phyloP scores from a whole-genome alignment of 1,140 invertebrate species.

The Littorina saxatilis region DNA sequence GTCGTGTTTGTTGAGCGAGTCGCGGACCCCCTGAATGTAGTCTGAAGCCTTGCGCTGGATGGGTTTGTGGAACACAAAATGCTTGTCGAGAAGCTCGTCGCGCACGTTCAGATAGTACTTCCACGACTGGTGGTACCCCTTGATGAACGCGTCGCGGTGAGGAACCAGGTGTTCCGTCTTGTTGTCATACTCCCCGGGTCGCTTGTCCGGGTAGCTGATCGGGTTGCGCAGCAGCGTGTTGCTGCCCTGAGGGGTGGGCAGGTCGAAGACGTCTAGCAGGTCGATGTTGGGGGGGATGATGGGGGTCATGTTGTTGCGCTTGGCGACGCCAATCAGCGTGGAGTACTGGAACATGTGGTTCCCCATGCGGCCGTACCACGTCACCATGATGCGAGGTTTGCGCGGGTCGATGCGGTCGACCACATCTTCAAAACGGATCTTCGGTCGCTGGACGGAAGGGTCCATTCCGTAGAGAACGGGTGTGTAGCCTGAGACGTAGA shows the following conservation, averaged over 20 bases:
- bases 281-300: slow-evolving; percentile 50
- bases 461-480: slow-evolving; percentile 5
- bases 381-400: slow-evolving; percentile 45
- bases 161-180: slow-evolving; percentile 44
- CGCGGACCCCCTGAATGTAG: slow-evolving; percentile 47
- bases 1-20: slow-evolving; percentile 46
- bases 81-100: slow-evolving; percentile 52
- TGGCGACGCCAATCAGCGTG: slow-evolving; percentile 54
- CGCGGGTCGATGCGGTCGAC: slow-evolving; percentile 31
- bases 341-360: slow-evolving; percentile 68
- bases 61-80: slow-evolving; percentile 58
- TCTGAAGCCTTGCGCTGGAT: slow-evolving; percentile 40
- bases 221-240: slow-evolving; percentile 41
- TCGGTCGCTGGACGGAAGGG: not conserved
- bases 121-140: slow-evolving; percentile 65
- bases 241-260: slow-evolving; percentile 47
- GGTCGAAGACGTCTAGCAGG: slow-evolving; percentile 57
- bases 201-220: slow-evolving; percentile 45
- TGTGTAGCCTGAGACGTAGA: slow-evolving; percentile 23
- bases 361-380: slow-evolving; percentile 57
- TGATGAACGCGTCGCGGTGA: slow-evolving; percentile 45
- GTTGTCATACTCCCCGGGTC: slow-evolving; percentile 43
- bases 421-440: slow-evolving; percentile 29
- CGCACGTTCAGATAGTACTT: slow-evolving; percentile 60
- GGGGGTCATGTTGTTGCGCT: slow-evolving; percentile 58